Base-by-base conservation (phyloP, 2,113 vertebrate species). In the Alouatta palliata region DNA sequence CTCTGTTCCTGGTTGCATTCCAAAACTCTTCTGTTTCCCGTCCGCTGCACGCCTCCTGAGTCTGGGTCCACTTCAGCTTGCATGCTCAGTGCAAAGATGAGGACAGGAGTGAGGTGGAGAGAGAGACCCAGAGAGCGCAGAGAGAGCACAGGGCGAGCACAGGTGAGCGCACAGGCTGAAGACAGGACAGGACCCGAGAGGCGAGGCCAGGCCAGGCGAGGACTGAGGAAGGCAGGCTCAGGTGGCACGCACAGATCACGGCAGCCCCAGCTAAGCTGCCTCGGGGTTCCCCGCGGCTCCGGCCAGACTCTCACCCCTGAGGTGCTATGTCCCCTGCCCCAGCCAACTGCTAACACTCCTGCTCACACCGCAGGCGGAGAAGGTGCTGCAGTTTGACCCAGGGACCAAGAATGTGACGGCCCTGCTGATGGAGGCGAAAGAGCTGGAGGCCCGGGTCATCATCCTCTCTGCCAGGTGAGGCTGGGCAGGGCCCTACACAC, bases 1-100 rank as follows among this genome's bases (percentile, higher is more conserved):
- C 98, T 99, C 99, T 98, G 98, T 99, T 99, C 99, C 99, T 99
- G 99, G 99, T 99, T 99, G 99, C 99, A 99, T 99, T 99, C 99
- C 99, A 99, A 99, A 99, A 99, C 98, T 99, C 98, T 99, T 98
- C 98, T 98, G 98, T 98, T 99, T 99, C 98, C 99, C 99, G 98
- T 99, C 99, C 99, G 99, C 99, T 99, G 99, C 99, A 99, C 99
- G 99, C 99, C 98, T 99, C 99, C 99, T 99, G 99, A 99, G 99
- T 99, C 99, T 99, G 99, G 99, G 99, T 98, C 99, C 99, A 99
- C 99, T 99, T 99, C 99, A 99, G 99, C 99, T 99, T 99, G 99
- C 99, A 99, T 99, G 99, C 99, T 98, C 99, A 99, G 99, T 99
- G 99, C 99, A 99, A 98, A 99, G 99, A 97, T 68, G 45, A 97